These are phyloP conservation scores for Pyxicephalus adspersus DNA, from an alignment of 2,113 vertebrate species.

Conservation along the genomic window DNA sequence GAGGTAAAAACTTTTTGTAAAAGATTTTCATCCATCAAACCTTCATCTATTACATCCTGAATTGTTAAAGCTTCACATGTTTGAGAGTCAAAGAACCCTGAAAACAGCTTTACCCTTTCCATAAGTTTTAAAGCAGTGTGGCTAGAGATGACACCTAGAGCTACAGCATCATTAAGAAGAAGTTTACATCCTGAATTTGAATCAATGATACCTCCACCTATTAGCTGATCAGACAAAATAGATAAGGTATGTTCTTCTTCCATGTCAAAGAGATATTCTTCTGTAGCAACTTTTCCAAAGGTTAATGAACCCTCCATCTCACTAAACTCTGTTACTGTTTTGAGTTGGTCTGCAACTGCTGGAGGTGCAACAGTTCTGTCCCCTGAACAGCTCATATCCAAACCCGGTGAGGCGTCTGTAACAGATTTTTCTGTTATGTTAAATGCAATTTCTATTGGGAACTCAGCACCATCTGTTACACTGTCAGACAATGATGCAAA, in stretches of 20 bases:
- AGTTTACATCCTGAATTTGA: slow-evolving; percentile 74
- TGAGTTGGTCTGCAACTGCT: no score
- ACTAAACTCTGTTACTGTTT: no score
- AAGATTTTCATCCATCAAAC: slow-evolving; percentile 85
- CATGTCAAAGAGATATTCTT: slow-evolving; percentile 49
- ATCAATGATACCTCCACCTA: slow-evolving; percentile 75
- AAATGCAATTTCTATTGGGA: not conserved
- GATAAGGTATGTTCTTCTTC: slow-evolving; percentile 67
- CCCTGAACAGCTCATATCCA: no score
- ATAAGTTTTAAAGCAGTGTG: slow-evolving; percentile 87
- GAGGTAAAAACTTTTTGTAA: slow-evolving; percentile 82
- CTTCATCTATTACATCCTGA: slow-evolving; percentile 82
- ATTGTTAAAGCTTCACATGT: slow-evolving; percentile 77
- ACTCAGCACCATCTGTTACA: not conserved
- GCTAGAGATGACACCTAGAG: slow-evolving; percentile 75
- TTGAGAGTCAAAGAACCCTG: slow-evolving; percentile 84
- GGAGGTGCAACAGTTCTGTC: no score
- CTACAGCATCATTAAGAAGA: slow-evolving; percentile 84
- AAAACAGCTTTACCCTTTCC: slow-evolving; percentile 83
- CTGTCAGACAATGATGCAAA: not conserved
- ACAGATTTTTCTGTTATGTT: not conserved
- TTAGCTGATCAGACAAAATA: slow-evolving; percentile 75
- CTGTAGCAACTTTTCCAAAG: not conserved
- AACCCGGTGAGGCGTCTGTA: not conserved
- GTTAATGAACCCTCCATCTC: not conserved